Percentiles rank a stretch among this genome's conserved stretches.
Conservation (phyloP, 2,797 vertebrate species). For the Netta rufina region DNA sequence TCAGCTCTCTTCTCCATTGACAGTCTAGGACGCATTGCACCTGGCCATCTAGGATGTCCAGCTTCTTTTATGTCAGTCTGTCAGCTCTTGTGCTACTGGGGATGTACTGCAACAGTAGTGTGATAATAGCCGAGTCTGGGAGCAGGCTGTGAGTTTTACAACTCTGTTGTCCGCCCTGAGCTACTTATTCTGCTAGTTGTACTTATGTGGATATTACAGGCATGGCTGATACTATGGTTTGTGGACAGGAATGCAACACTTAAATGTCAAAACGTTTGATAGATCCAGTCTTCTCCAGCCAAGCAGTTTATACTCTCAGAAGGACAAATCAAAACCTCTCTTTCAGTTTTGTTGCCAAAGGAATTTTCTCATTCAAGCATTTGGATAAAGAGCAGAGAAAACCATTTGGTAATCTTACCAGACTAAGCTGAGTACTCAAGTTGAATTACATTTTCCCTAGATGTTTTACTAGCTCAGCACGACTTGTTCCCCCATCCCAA, state of each 20-base stretch:
- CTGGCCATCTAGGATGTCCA: not conserved
- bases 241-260: not conserved
- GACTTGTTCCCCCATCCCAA: not conserved
- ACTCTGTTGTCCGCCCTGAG: not conserved
- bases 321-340: not conserved
- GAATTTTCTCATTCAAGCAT: not conserved
- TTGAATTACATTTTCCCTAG: not conserved
- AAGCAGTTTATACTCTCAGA: not conserved
- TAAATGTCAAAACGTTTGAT: not conserved
- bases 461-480: not conserved
- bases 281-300: not conserved
- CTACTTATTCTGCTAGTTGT: accelerated
- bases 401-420: not conserved
- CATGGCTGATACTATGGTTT: not conserved
- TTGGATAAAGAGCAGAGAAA: not conserved
- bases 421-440: not conserved
- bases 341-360: not conserved
- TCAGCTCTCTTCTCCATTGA: not conserved
- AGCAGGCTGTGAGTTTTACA: not conserved
- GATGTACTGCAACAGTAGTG: not conserved
- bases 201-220: not conserved
- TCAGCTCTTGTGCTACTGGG: not conserved
- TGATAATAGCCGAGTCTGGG: not conserved
- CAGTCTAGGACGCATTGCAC: not conserved
- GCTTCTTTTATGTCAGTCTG: not conserved